phyloP scores from a whole-genome alignment of 2,113 vertebrate species.

The Nothocercus julius region DNA sequence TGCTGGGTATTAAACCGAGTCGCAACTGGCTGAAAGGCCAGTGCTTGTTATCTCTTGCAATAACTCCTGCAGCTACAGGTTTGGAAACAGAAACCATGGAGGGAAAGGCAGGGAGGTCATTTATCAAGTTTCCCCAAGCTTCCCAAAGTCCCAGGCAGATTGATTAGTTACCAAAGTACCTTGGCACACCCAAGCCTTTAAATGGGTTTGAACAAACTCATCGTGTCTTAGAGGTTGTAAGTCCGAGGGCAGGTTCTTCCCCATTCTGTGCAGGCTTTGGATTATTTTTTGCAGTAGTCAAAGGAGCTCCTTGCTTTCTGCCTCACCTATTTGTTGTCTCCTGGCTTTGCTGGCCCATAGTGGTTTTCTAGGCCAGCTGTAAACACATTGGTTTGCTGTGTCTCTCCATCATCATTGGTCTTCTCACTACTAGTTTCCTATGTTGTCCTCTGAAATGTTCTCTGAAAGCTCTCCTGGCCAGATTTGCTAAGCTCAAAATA shows the following conservation, averaged over 20 bases:
- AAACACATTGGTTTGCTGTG: slow-evolving; percentile 42
- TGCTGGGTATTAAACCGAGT: neutral
- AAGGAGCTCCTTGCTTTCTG: slow-evolving; percentile 58
- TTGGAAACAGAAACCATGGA: neutral
- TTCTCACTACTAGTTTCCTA: slow-evolving; percentile 20
- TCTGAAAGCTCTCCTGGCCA: slow-evolving; percentile 56
- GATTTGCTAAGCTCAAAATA: neutral
- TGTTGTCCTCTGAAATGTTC: slow-evolving; percentile 51
- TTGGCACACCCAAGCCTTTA: neutral
- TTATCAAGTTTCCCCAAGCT: slow-evolving; percentile 2
- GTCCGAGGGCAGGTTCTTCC: neutral
- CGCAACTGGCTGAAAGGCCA: neutral
- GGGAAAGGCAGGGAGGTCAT: slow-evolving; percentile 1
- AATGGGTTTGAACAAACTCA: neutral
- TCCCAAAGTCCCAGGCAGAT: neutral
- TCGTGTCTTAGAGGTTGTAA: neutral
- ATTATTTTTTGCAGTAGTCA: neutral
- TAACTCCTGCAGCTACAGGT: slow-evolving; percentile 46
- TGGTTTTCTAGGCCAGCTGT: slow-evolving; percentile 27
- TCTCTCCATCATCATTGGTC: slow-evolving; percentile 62
- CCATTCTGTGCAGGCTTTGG: neutral
- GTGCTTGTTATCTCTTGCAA: neutral
- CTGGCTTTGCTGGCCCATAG: slow-evolving; percentile 53
- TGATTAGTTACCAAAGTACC: neutral
- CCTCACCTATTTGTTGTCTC: slow-evolving; percentile 46